Conservation (phyloP, 1,140 invertebrate species). For the Agraylea sexmaculata region DNA sequence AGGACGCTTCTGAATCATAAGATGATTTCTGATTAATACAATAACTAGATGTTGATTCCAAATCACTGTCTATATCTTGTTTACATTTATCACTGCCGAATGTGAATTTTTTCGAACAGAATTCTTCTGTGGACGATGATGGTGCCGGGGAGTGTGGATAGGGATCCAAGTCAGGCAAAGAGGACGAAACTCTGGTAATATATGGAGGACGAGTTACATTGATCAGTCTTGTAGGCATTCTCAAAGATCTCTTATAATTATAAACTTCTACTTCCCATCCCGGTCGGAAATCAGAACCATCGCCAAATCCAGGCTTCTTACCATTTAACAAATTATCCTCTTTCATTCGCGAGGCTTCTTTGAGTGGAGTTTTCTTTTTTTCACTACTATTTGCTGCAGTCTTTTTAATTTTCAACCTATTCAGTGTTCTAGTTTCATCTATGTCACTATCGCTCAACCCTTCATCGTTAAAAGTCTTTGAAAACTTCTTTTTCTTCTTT, state of each 20-base stretch:
- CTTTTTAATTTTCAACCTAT: slow-evolving; percentile 31
- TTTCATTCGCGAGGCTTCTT: slow-evolving; percentile 32
- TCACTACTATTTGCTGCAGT: slow-evolving; percentile 28
- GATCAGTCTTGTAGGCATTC: slow-evolving; percentile 66
- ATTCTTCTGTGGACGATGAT: slow-evolving; percentile 40
- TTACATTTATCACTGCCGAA: slow-evolving; percentile 29
- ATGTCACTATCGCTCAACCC: slow-evolving; percentile 30
- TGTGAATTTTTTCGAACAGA: slow-evolving; percentile 11
- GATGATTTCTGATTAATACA: slow-evolving; percentile 43
- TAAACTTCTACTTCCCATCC: slow-evolving; percentile 73
- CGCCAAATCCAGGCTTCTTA: slow-evolving; percentile 53
- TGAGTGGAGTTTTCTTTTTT: slow-evolving; percentile 27
- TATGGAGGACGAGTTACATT: slow-evolving; percentile 53
- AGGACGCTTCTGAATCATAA: slow-evolving; percentile 55
- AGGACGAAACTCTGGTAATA: slow-evolving; percentile 50
- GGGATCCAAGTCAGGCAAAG: slow-evolving; percentile 62
- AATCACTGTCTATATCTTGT: slow-evolving; percentile 47
- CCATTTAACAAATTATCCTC: slow-evolving; percentile 27
- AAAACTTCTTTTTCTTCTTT: slow-evolving; percentile 17
- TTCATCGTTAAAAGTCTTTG: slow-evolving; percentile 10
- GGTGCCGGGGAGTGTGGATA: slow-evolving; percentile 49
- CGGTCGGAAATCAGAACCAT: slow-evolving; percentile 59
- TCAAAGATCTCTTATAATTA: slow-evolving; percentile 63
- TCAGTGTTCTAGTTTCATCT: slow-evolving; percentile 30
- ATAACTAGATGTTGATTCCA: slow-evolving; percentile 54